phyloP scores from a whole-genome alignment of 1,140 invertebrate species.

The Delia radicum region DNA sequence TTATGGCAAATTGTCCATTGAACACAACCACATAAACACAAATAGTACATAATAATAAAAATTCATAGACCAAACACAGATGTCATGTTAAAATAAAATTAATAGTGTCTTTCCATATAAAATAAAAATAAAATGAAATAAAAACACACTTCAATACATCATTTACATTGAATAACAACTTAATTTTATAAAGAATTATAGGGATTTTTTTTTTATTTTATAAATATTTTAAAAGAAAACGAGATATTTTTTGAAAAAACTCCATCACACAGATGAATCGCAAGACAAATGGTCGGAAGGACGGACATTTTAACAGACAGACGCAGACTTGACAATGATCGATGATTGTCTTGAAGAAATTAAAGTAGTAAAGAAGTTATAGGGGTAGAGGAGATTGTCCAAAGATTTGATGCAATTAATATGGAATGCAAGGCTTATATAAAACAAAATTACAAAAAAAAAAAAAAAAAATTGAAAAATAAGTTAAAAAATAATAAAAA shows the following conservation, averaged over 20 bases:
- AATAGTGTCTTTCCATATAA: not conserved
- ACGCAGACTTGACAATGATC: conserved; percentile 7
- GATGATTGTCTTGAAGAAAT: not conserved
- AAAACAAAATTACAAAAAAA: not conserved
- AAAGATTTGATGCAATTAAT: not conserved
- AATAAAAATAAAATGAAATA: not conserved
- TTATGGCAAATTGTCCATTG: too few species aligned
- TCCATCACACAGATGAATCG: not conserved
- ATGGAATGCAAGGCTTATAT: not conserved
- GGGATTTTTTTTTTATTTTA: too few species aligned
- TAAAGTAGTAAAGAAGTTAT: not conserved
- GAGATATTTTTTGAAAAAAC: not conserved
- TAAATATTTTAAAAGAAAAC: not conserved
- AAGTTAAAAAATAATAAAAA: not conserved
- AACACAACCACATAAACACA: too few species aligned
- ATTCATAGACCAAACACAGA: not conserved
- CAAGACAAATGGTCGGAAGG: not conserved
- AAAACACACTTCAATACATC: conserved; percentile 14
- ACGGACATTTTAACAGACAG: not conserved
- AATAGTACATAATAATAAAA: not conserved
- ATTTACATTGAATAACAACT: conserved; percentile 18
- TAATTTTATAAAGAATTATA: conserved; percentile 12
- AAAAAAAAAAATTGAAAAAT: not conserved
- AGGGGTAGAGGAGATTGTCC: not conserved
- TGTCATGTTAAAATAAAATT: not conserved